Percentiles rank a stretch among this genome's conserved stretches.
These are phyloP conservation scores for Nephrotoma flavescens DNA, from an alignment of 2,888 invertebrate species.

Conservation along the genomic window DNA sequence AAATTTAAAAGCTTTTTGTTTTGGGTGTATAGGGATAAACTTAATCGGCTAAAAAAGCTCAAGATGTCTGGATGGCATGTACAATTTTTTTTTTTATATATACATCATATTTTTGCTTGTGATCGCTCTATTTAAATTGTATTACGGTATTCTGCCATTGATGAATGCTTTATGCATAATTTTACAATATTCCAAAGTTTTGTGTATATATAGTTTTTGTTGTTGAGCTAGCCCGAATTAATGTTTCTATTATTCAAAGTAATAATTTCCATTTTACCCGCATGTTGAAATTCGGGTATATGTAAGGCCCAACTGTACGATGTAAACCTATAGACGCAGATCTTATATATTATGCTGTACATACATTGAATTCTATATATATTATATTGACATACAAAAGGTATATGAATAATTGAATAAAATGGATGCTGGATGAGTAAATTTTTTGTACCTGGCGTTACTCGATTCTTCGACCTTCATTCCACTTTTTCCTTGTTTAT, in stretches of 20 bases:
- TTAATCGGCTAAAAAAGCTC: neutral
- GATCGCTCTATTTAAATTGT: neutral
- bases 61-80: neutral
- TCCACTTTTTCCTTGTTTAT: neutral
- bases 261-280: neutral
- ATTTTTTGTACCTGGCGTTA: neutral
- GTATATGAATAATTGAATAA: neutral
- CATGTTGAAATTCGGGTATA: neutral
- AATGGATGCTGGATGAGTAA: neutral
- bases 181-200: neutral
- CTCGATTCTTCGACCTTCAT: neutral
- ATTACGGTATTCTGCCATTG: neutral
- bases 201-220: neutral
- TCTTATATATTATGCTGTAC: neutral
- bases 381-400: neutral
- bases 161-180: neutral
- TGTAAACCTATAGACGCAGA: neutral
- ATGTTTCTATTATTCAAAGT: neutral
- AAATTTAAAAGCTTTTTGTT: neutral
- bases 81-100: neutral
- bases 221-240: neutral
- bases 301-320: neutral
- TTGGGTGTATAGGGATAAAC: neutral
- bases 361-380: neutral
- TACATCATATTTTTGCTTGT: neutral